These are phyloP conservation scores for Hypsopygia costalis DNA, from an alignment of 2,888 invertebrate species.

Conservation along the genomic window DNA sequence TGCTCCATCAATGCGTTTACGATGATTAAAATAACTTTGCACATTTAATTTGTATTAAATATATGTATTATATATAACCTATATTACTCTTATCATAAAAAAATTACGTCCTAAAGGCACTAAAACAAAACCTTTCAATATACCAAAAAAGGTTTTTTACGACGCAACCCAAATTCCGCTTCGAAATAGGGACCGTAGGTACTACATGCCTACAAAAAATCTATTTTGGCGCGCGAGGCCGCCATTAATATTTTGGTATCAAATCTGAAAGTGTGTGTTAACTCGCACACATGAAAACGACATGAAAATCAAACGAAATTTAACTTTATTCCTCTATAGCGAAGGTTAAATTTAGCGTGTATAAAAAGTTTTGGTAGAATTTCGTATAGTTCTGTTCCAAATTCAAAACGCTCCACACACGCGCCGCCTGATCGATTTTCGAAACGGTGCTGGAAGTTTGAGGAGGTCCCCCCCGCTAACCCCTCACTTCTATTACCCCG, in stretches of 20 bases:
- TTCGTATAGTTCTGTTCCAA: slow-evolving; percentile 49
- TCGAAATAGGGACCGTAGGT: slow-evolving; percentile 14
- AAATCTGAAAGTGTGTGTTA: slow-evolving; percentile 27
- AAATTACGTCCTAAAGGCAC: too few relatives aligned
- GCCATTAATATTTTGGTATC: slow-evolving; percentile 58
- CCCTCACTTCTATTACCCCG: slow-evolving; percentile 46
- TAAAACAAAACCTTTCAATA: too few relatives aligned
- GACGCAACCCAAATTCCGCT: slow-evolving; percentile 19
- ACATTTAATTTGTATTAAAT: too few relatives aligned
- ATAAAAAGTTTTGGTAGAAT: slow-evolving; percentile 27
- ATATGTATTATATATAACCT: too few relatives aligned
- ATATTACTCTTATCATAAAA: too few relatives aligned
- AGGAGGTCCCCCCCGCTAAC: slow-evolving; percentile 31
- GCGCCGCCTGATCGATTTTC: slow-evolving; percentile 72
- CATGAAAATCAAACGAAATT: slow-evolving; percentile 16
- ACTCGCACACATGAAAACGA: slow-evolving; percentile 22
- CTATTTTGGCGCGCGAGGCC: slow-evolving; percentile 50
- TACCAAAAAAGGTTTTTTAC: slow-evolving; percentile 22
- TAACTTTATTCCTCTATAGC: background rate
- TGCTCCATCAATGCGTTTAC: too few relatives aligned
- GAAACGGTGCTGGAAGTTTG: slow-evolving; percentile 51
- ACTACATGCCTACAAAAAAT: slow-evolving; percentile 27
- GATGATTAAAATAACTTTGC: too few relatives aligned
- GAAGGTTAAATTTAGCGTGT: slow-evolving; percentile 24
- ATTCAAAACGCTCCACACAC: slow-evolving; percentile 68